phyloP scores from a whole-genome alignment of 2,797 vertebrate species.

The Odontamblyopus lacepedii region DNA sequence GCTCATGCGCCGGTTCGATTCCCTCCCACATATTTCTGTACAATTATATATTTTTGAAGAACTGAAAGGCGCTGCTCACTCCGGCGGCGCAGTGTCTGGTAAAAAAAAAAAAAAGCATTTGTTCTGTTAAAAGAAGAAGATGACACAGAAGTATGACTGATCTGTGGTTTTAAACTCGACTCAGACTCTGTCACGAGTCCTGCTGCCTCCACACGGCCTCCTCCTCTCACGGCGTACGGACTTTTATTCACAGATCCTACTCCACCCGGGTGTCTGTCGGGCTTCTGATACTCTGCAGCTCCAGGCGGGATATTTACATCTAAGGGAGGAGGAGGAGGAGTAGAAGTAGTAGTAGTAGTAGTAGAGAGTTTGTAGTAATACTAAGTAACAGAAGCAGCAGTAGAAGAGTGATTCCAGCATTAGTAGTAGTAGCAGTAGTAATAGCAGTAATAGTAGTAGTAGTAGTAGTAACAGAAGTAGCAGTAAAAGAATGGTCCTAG shows the following conservation, averaged over 20 bases:
- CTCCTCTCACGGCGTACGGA: slow-evolving; percentile 38
- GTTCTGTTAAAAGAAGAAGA: slow-evolving; percentile 16
- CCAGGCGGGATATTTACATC: too few relatives aligned
- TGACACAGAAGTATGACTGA: slow-evolving; percentile 3
- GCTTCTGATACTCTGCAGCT: too few relatives aligned
- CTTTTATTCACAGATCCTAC: slow-evolving; percentile 42
- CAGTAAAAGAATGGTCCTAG: too few relatives aligned
- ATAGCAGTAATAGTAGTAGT: too few relatives aligned
- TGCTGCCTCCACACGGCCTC: slow-evolving; percentile 33
- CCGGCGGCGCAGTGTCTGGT: slow-evolving; percentile 19
- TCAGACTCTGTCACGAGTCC: slow-evolving; percentile 29
- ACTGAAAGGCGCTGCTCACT: slow-evolving; percentile 15
- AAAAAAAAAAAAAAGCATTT: slow-evolving; percentile 19
- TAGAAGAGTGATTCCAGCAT: too few relatives aligned
- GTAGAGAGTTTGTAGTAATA: too few relatives aligned
- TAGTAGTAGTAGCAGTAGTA: background rate
- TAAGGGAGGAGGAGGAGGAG: too few relatives aligned
- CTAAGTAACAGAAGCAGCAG: too few relatives aligned
- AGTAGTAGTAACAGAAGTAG: too few relatives aligned
- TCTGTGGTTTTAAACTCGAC: slow-evolving; percentile 23
- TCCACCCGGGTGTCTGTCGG: slow-evolving; percentile 14
- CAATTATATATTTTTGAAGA: slow-evolving; percentile 13
- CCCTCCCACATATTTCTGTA: slow-evolving; percentile 20
- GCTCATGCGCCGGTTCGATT: slow-evolving; percentile 15
- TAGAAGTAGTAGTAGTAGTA: too few relatives aligned